phyloP scores from a whole-genome alignment of 2,113 vertebrate species.

The Balaeniceps rex region DNA sequence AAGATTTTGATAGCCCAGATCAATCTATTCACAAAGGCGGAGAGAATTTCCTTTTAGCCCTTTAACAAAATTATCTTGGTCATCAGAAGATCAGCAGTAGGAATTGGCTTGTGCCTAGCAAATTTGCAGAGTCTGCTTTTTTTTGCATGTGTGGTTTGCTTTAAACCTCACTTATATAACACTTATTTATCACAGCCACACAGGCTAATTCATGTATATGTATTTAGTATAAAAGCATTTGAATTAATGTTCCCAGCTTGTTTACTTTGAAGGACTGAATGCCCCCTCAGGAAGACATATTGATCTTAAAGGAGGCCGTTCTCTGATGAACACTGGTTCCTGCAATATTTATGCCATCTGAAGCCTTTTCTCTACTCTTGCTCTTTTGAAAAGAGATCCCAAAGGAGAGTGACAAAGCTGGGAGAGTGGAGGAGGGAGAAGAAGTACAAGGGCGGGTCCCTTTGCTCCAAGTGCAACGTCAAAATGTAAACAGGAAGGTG shows the following conservation, averaged over 20 bases:
- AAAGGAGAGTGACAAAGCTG: conserved; percentile 54
- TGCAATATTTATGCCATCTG: conserved; percentile 77
- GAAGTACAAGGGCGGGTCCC: conserved; percentile 21
- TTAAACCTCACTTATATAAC: conserved; percentile 10
- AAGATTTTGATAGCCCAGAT: background rate
- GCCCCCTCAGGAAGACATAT: conserved; percentile 60
- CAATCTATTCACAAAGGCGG: conserved; percentile 40
- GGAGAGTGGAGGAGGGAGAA: conserved; percentile 45
- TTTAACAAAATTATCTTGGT: conserved; percentile 16
- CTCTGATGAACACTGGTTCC: conserved; percentile 55
- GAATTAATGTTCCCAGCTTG: conserved; percentile 54
- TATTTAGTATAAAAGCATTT: conserved; percentile 55
- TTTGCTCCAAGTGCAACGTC: background rate
- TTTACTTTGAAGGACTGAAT: conserved; percentile 68
- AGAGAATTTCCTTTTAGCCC: conserved; percentile 15
- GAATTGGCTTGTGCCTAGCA: background rate
- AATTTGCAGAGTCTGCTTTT: background rate
- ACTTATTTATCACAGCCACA: conserved; percentile 23
- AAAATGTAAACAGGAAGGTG: conserved; percentile 66
- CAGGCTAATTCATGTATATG: conserved; percentile 23
- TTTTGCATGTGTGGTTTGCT: background rate
- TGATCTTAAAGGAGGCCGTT: conserved; percentile 58
- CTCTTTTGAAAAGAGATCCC: conserved; percentile 72
- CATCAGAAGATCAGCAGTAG: background rate
- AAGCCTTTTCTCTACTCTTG: conserved; percentile 65